Evolutionary conservation across 2,888 invertebrate genomes (phyloP).

Genomic region (Oscheius sp.): DNA sequence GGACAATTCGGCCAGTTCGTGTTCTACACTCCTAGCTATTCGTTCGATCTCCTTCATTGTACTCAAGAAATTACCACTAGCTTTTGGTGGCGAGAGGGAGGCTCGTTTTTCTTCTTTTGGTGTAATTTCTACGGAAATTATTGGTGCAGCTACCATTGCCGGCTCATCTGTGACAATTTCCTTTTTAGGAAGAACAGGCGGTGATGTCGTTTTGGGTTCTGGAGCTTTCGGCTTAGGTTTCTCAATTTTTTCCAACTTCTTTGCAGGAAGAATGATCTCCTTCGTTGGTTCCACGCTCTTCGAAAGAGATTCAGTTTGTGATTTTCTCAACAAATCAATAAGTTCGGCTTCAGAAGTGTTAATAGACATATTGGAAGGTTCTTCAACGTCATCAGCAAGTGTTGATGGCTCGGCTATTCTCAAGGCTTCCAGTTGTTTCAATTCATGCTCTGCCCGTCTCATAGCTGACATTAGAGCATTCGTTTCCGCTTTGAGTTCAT

Average conservation of each 20-base stretch:
- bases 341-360: conserved; percentile 25
- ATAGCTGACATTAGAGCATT: conserved; percentile 25
- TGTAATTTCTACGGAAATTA: not conserved
- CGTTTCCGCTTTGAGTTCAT: conserved; percentile 33
- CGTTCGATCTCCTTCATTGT: conserved; percentile 46
- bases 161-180: not conserved
- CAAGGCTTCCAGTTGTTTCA: conserved; percentile 5
- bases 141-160: not conserved
- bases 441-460: conserved; percentile 16
- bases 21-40: conserved; percentile 48
- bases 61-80: conserved; percentile 9
- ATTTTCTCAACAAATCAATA: conserved; percentile 2
- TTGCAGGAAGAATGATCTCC: not conserved
- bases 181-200: no score
- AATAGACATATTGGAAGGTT: conserved; percentile 13
- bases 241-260: not conserved
- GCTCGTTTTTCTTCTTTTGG: not conserved
- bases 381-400: conserved; percentile 6
- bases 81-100: not conserved
- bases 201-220: not conserved
- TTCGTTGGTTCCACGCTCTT: not conserved
- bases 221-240: not conserved
- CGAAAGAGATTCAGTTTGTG: not conserved
- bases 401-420: conserved; percentile 2
- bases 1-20: conserved; percentile 40